These are phyloP conservation scores for Cetoscarus ocellatus DNA, from an alignment of 2,797 vertebrate genomes.

Conservation along the genomic window DNA sequence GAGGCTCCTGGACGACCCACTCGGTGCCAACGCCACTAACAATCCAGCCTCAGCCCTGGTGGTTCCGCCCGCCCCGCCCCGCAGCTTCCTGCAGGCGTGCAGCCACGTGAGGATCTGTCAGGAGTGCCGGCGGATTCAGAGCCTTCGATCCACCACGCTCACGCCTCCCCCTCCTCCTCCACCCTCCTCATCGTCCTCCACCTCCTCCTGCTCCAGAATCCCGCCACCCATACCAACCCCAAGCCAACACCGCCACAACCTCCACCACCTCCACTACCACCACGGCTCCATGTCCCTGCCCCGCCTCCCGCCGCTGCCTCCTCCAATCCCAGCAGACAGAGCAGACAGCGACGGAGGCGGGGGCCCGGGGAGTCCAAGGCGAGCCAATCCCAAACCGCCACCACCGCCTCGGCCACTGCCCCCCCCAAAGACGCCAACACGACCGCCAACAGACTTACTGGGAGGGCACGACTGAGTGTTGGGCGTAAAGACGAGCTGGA, in stretches of 20 bases:
- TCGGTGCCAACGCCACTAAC: conserved; percentile 63
- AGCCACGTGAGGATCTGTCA: conserved; percentile 93
- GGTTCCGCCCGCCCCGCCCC: conserved; percentile 59
- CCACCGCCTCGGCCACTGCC: conserved; percentile 77
- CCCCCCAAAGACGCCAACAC: conserved; percentile 68
- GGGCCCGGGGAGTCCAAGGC: conserved; percentile 66
- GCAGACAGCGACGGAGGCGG: conserved; percentile 82
- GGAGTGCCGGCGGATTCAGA: conserved; percentile 92
- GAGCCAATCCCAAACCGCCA: conserved; percentile 58
- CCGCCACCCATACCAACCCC: conserved; percentile 12
- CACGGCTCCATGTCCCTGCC: conserved; percentile 78
- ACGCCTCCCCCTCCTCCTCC: conserved; percentile 65
- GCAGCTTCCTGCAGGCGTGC: conserved; percentile 84
- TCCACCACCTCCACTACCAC: conserved; percentile 66
- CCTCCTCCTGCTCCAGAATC: conserved; percentile 68
- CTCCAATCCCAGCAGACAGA: conserved; percentile 75
- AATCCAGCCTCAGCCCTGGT: conserved; percentile 47
- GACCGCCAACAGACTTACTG: conserved; percentile 71
- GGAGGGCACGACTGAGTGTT: conserved; percentile 73
- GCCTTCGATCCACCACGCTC: conserved; percentile 74
- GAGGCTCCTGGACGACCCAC: conserved; percentile 81
- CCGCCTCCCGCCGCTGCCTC: conserved; percentile 78
- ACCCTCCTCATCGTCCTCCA: conserved; percentile 56
- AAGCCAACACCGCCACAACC: conserved; percentile 47
- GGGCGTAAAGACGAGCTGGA: conserved; percentile 3